These are phyloP conservation scores for Nematopogon swammerdamellus DNA, from an alignment of 2,888 invertebrate species.

Conservation along the genomic window DNA sequence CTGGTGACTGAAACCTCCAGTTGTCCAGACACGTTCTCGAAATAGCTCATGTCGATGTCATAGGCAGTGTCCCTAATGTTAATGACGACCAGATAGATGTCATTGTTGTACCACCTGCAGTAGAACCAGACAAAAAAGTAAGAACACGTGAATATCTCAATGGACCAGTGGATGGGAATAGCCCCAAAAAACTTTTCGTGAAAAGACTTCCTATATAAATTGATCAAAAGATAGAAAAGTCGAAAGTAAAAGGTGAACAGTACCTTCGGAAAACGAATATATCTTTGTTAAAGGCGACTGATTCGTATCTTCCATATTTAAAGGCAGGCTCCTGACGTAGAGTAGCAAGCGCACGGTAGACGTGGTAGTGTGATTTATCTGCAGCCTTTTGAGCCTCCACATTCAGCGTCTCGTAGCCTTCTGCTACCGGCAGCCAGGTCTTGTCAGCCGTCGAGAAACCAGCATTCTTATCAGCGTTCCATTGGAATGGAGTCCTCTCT, in stretches of 20 bases:
- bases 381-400: constrained; percentile 47
- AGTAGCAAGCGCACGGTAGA: constrained; percentile 56
- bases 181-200: too few species aligned
- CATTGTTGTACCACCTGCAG: constrained; percentile 29
- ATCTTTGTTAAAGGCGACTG: constrained; percentile 48
- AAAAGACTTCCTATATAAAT: too few species aligned
- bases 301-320: constrained; percentile 48
- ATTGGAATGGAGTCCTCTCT: constrained; percentile 64
- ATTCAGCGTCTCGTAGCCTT: constrained; percentile 58
- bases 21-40: constrained; percentile 33
- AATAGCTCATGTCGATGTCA: constrained; percentile 30
- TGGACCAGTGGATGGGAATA: too few species aligned
- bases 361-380: constrained; percentile 55
- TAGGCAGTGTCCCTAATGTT: constrained; percentile 40
- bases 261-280: constrained; percentile 58
- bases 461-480: constrained; percentile 56
- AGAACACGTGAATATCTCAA: too few species aligned
- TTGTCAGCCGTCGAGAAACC: constrained; percentile 56
- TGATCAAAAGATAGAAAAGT: too few species aligned
- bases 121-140: constrained; percentile 9
- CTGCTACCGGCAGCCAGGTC: constrained; percentile 68
- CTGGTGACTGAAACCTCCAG: constrained; percentile 47
- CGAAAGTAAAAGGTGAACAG: not conserved
- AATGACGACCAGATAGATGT: constrained; percentile 36
- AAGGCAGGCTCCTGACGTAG: constrained; percentile 53